Base-by-base conservation (phyloP, 2,113 vertebrate species). In the Gadus chalcogrammus region DNA sequence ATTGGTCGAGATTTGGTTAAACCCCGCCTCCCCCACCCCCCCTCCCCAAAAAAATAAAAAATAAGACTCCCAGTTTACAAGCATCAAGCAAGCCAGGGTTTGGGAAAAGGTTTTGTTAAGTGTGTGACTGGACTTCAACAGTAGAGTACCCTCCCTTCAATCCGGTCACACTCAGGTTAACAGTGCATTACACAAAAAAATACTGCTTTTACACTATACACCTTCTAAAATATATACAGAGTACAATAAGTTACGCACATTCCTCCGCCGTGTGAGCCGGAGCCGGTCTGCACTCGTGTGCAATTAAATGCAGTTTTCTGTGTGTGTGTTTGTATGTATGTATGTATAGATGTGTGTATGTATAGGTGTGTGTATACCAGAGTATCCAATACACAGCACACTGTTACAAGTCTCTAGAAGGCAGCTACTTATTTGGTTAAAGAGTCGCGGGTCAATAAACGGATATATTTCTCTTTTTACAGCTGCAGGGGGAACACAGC, bases 171-270 rank as follows among this genome's bases (percentile, higher is more conserved):
- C 82, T 89, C 85, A 90, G 92, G 90, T 91, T 76, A 95, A 95
- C 95, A 97, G 95, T 96, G 94, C 94, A 94, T 94, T 94, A 95
- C 93, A 96, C 94, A 93, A 91, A 95, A 95, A 94, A 96, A 96
- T 95, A 96, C 93, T 95, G 92, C 93, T 97, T 96, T 94, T 93
- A 48, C 93, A 94, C 95, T 97, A 93, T 96, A 97, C 94, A 96
- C 87, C 92, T 82, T 95, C 94, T 97, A 94, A 94, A 96, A 95
- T 98, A 96, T 97, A 94, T 98, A 99, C 93, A 96, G 94, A 95
- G 94, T 98, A 98, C 95, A 99, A 98, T 98, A 98, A 98, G 95
- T 99, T 99, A 99, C 90, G 91, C 77, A 80, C 92, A 89, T 91
- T 92, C 93, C 89, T 13, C 42, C 42, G 12, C 93, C 83, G 96